A percentile compares a stretch with the other conserved stretches of the same genome.
Evolutionary conservation across 2,113 vertebrate genomes (phyloP).

Genomic region (Cephalopterus ornatus): DNA sequence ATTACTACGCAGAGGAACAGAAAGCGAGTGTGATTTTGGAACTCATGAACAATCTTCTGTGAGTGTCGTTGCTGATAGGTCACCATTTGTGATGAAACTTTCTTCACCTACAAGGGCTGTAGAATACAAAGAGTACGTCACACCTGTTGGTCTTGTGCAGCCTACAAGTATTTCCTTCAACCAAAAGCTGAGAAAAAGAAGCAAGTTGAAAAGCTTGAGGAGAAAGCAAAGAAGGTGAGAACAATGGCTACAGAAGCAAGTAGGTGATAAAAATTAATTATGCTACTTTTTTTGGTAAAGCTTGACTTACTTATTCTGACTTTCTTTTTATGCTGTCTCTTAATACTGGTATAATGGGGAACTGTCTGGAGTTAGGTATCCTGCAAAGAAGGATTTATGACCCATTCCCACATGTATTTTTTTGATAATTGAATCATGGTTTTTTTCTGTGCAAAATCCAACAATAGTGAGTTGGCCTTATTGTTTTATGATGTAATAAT

Average conservation of each 20-base stretch:
- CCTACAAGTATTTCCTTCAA: constrained; percentile 25
- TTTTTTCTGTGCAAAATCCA: neutral
- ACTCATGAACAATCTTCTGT: constrained; percentile 37
- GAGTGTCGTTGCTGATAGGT: neutral
- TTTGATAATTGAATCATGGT: neutral
- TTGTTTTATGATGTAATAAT: neutral
- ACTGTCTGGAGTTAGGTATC: neutral
- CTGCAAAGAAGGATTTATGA: neutral
- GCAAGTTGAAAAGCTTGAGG: constrained; percentile 78
- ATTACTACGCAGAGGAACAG: constrained; percentile 48
- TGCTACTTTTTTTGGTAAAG: neutral
- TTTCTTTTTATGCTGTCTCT: neutral
- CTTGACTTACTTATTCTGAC: neutral
- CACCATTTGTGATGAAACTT: constrained; percentile 53
- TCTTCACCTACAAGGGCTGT: constrained; percentile 8
- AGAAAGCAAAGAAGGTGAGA: constrained; percentile 81
- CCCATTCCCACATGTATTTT: neutral
- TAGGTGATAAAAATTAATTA: constrained; percentile 32
- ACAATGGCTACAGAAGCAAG: constrained; percentile 77
- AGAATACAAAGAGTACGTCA: constrained; percentile 29
- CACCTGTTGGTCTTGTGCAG: constrained; percentile 25
- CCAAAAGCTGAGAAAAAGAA: constrained; percentile 79
- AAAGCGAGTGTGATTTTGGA: constrained; percentile 57
- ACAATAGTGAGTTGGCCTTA: neutral
- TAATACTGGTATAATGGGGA: neutral